Percentiles rank a stretch among this genome's conserved stretches.
Conservation (phyloP, 1,140 invertebrate species). For the Drosophila kepulauana region DNA sequence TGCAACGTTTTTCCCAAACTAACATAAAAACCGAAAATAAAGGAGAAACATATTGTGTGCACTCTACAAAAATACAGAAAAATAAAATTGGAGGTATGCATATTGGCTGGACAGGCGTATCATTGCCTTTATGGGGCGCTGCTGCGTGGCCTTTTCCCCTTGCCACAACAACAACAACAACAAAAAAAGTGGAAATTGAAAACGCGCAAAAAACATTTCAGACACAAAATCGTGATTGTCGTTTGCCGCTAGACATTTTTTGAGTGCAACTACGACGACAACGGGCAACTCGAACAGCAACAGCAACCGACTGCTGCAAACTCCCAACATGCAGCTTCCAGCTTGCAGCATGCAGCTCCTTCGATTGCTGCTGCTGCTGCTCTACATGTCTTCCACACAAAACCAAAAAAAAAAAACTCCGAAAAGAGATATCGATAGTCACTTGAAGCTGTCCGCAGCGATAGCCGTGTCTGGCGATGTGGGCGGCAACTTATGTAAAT, state of each 20-base stretch:
- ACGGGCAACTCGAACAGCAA: constrained; percentile 2
- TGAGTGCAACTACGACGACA: constrained; percentile 25
- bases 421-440: constrained; percentile 32
- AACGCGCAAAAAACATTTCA: constrained; percentile 79
- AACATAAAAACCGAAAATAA: constrained; percentile 40
- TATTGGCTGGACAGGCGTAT: constrained; percentile 46
- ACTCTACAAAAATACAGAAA: constrained; percentile 14
- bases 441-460: constrained; percentile 17
- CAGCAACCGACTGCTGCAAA: neutral
- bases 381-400: constrained; percentile 20
- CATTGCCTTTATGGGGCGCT: constrained; percentile 35
- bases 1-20: constrained; percentile 30
- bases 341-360: neutral
- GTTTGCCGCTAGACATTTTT: constrained; percentile 77
- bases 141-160: constrained; percentile 67
- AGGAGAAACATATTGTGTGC: constrained; percentile 43
- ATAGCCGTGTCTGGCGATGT: constrained; percentile 15
- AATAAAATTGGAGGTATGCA: constrained; percentile 34
- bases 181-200: constrained; percentile 71
- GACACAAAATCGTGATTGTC: constrained; percentile 81
- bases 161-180: constrained; percentile 13
- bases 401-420: neutral
- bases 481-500: constrained; percentile 39
- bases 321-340: neutral
- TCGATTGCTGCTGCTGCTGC: constrained; percentile 3